Percentiles rank a stretch among this genome's conserved stretches.
Conservation (phyloP, 2,113 vertebrate genomes). For the Thomomys bottae region DNA sequence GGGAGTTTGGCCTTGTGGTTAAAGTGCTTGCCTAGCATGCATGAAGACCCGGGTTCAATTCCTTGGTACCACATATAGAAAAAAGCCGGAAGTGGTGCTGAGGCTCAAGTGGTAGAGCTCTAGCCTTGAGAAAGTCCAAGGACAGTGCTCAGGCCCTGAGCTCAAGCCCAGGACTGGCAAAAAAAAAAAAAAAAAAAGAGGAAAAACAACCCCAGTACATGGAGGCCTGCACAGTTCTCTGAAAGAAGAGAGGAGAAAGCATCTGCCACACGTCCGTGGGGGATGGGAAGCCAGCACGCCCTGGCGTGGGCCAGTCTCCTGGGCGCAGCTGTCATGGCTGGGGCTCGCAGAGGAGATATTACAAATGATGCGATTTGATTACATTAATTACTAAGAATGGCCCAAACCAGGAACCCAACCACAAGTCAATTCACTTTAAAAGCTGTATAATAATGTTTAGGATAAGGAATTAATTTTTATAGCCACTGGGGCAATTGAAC, state of each 20-base stretch:
- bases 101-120: no score
- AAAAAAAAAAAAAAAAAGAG: no score
- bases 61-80: no score
- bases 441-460: constrained; percentile 83
- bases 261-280: accelerated
- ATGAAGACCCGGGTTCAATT: no score
- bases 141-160: no score
- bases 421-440: constrained; percentile 82
- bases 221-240: background rate
- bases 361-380: constrained; percentile 68
- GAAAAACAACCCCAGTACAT: no score
- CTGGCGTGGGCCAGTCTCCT: no score
- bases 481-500: constrained; percentile 74
- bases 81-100: no score
- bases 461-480: constrained; percentile 85
- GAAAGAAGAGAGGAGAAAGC: background rate
- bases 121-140: no score
- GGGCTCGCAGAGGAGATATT: constrained; percentile 57
- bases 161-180: no score
- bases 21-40: no score
- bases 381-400: constrained; percentile 83
- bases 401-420: constrained; percentile 69
- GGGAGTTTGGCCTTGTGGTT: no score
- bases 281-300: background rate
- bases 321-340: background rate